phyloP scores from a whole-genome alignment of 2,113 vertebrate genomes.

The Erinaceus europaeus region DNA sequence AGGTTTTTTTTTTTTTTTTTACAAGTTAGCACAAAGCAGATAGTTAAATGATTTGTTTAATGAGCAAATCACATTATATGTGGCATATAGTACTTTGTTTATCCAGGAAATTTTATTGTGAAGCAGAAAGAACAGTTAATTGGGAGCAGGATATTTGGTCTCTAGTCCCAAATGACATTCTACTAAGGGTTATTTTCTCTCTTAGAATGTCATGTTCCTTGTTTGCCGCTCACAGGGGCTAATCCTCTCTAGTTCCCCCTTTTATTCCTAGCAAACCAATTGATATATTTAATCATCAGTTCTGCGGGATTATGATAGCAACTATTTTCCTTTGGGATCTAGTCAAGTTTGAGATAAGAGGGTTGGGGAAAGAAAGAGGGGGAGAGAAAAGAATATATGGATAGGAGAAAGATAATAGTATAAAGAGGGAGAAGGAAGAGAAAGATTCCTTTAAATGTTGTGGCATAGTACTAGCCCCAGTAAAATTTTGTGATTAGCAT shows the following conservation, averaged over 20 bases:
- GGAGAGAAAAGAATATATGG: background rate
- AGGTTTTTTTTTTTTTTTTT: too few relatives aligned
- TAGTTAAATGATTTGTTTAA: background rate
- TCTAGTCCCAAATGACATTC: background rate
- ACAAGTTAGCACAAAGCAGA: background rate
- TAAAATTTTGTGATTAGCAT: background rate
- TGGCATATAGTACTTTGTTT: slow-evolving; percentile 18
- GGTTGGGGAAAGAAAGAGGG: background rate
- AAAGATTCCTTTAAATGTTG: background rate
- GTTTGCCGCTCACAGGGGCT: background rate
- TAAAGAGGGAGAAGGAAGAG: background rate
- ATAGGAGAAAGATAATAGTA: background rate
- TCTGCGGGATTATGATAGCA: background rate
- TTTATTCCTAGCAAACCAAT: background rate
- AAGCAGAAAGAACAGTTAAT: background rate
- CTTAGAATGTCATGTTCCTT: background rate
- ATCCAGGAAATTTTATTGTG: background rate
- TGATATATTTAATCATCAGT: slow-evolving; percentile 29
- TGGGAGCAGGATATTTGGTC: background rate
- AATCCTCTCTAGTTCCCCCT: background rate
- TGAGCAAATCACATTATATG: background rate
- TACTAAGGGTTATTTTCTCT: background rate
- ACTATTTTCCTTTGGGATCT: background rate
- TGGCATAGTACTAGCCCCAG: background rate
- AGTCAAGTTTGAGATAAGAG: background rate